Base-by-base conservation (phyloP, 2,888 invertebrate genomes). In the Calliopum simillimum region DNA sequence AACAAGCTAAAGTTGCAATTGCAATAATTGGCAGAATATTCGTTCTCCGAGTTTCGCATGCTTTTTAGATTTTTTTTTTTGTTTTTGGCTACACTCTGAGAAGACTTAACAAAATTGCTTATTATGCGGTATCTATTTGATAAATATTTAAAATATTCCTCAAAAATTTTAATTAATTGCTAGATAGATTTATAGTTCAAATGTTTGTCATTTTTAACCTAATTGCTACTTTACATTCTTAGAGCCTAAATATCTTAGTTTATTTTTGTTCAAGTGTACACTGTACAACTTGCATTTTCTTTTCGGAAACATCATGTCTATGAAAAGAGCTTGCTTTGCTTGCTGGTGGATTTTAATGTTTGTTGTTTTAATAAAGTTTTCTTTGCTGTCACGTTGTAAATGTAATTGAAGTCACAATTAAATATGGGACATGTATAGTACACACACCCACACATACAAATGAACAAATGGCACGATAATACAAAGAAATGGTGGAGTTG, bases 391-490 rank as follows among this genome's bases (percentile, higher is more conserved):
- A 59, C 59, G 43, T 59, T 41, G 59, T 43, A 59, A 59, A 59
- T 43, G 59, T 23, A 41, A 59, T 59, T 59, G 59, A 59, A 59
- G 59, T 59, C 33, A 59, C 43, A 41, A 59, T 59, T 59, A 59
- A 41, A 43, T 59, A 59, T n/a, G 6, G n/a, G 59, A 16, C 56
- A n/a, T 11, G 6, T 6, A 44, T 8, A 6, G 16, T 19, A 59
- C 59, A 41, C 16, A 43, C 11, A 16, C 16, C 41, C 43, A 51
- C 23, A 51, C 51, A 21, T 51, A 23, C 51, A 51, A 21, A 5
- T 51, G 4, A 49, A 23, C 16, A 51, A 51, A 3, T n/a, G 19
- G 21, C 33, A 33, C 33, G 33, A 33, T 33, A 33, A 33, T 33
- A 33, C 33, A 33, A 33, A 33, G 33, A 33, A 33, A 33, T 33